phyloP scores from a whole-genome alignment of 1,140 invertebrate species.

The Grapholita molesta region DNA sequence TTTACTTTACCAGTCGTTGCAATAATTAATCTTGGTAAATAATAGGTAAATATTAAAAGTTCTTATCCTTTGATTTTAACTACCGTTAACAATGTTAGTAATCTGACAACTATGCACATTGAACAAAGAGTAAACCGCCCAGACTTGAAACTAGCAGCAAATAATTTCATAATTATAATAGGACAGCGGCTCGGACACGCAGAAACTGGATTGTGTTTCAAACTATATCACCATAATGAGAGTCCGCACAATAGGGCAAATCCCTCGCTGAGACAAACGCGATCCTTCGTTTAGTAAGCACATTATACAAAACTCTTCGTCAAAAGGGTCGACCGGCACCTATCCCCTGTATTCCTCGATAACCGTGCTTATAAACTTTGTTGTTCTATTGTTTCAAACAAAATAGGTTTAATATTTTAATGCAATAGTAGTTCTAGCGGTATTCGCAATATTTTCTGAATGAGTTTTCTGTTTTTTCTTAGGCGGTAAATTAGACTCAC shows the following conservation, averaged over 20 bases:
- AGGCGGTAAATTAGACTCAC: too few species aligned
- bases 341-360: background rate
- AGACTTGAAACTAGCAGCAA: background rate
- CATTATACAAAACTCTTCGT: constrained; percentile 16
- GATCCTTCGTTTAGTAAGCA: constrained; percentile 12
- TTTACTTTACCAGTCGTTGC: too few species aligned
- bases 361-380: constrained; percentile 5
- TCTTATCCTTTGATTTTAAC: background rate
- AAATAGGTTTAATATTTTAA: constrained; percentile 11
- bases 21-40: too few species aligned
- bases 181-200: background rate
- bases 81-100: background rate
- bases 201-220: background rate
- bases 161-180: background rate
- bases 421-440: too few species aligned
- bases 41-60: background rate
- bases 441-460: too few species aligned
- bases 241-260: constrained; percentile 6
- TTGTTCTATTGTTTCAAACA: background rate
- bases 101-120: background rate
- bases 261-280: constrained; percentile 12
- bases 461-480: too few species aligned
- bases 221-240: constrained; percentile 15
- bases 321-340: constrained; percentile 12
- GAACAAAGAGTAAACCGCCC: background rate